Evolutionary conservation across 2,113 vertebrate genomes (phyloP).

Genomic region (Indicator indicator): DNA sequence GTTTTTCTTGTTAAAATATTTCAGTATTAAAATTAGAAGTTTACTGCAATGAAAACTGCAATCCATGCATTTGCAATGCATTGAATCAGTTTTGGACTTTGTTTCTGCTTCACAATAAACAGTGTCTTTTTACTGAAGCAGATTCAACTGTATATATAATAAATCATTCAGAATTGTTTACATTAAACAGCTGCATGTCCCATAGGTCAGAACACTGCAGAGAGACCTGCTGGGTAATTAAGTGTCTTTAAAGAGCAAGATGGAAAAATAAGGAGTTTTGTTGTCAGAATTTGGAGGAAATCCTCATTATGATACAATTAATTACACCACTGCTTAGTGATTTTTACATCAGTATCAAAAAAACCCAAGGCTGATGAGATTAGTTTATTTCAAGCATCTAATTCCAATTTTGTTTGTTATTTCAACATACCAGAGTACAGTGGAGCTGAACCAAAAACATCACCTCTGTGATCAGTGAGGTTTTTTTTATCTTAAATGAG

Average conservation of each 20-base stretch:
- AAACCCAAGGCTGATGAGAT: background rate
- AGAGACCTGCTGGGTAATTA: background rate
- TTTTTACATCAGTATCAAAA: background rate
- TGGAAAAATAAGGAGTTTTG: background rate
- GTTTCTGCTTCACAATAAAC: background rate
- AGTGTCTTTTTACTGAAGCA: background rate
- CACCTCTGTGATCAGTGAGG: background rate
- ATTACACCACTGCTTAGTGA: background rate
- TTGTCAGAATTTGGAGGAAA: background rate
- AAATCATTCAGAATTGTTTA: background rate
- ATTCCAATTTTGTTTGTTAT: slow-evolving; percentile 43
- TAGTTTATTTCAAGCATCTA: background rate
- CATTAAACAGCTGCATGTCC: background rate
- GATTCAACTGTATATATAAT: background rate
- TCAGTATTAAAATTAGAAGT: background rate
- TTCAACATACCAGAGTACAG: slow-evolving; percentile 35
- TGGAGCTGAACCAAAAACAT: slow-evolving; percentile 42
- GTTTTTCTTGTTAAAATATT: background rate
- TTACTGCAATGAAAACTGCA: background rate
- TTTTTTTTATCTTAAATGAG: background rate
- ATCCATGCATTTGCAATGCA: background rate
- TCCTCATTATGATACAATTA: background rate
- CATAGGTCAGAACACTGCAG: background rate
- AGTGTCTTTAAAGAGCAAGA: background rate
- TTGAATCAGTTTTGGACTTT: slow-evolving; percentile 19